These are phyloP conservation scores for Listronotus bonariensis DNA, from an alignment of 1,140 invertebrate genomes.

Conservation along the genomic window DNA sequence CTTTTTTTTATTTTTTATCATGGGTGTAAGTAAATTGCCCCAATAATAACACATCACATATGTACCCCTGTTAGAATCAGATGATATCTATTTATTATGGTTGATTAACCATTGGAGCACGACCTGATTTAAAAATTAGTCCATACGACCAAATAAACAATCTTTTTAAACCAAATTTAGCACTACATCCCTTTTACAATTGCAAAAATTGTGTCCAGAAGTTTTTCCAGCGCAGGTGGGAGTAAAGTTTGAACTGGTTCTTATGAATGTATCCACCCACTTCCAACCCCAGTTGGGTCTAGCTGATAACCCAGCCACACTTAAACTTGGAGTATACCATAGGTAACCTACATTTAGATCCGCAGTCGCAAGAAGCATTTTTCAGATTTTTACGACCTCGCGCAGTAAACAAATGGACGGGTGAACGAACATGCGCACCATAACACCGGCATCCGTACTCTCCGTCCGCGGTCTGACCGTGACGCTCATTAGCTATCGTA, in stretches of 20 bases:
- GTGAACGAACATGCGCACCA: no score
- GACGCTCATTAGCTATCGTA: no score
- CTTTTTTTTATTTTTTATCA: no score
- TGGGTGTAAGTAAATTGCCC: no score
- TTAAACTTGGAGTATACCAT: conserved; percentile 12
- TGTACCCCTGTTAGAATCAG: background rate
- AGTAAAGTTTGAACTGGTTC: conserved; percentile 44
- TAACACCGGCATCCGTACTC: no score
- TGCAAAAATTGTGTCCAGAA: conserved; percentile 39
- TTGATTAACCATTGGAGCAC: background rate
- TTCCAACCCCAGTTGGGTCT: conserved; percentile 36
- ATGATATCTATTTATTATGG: background rate
- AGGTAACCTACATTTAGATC: no score
- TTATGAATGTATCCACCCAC: conserved; percentile 40
- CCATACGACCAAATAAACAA: conserved; percentile 1
- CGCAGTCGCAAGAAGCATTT: no score
- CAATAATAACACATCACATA: no score
- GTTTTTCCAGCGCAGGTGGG: conserved; percentile 44
- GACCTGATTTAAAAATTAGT: conserved; percentile 1
- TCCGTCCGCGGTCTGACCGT: no score
- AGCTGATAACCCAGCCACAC: conserved; percentile 34
- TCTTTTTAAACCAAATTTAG: conserved; percentile 11
- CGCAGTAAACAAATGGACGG: no score
- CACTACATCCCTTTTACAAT: conserved; percentile 24
- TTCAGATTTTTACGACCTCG: no score